phyloP scores from a whole-genome alignment of 2,888 invertebrate genomes.

The Epinotia nisella region DNA sequence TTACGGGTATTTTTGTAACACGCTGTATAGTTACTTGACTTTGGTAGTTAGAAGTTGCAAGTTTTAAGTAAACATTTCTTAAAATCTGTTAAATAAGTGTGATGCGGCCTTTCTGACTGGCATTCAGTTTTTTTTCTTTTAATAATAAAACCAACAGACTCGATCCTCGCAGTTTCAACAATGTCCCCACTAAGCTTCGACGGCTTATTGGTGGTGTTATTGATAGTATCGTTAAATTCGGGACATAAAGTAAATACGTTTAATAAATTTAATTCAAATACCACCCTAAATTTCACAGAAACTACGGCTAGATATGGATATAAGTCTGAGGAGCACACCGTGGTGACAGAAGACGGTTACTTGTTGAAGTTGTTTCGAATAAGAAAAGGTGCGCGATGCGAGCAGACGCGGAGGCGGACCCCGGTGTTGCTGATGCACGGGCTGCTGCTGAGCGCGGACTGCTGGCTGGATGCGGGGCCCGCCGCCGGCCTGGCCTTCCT shows the following conservation, averaged over 20 bases:
- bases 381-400: slow-evolving; percentile 55
- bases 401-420: slow-evolving; percentile 48
- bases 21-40: neutral
- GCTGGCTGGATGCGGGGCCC: slow-evolving; percentile 67
- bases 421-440: slow-evolving; percentile 74
- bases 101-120: slow-evolving; percentile 30
- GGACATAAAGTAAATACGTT: neutral
- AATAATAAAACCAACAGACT: slow-evolving; percentile 6
- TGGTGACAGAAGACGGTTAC: slow-evolving; percentile 70
- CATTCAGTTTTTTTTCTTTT: neutral
- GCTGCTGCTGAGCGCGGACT: slow-evolving; percentile 65
- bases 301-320: slow-evolving; percentile 59
- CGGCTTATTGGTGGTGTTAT: slow-evolving; percentile 22
- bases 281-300: slow-evolving; percentile 62
- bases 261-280: neutral
- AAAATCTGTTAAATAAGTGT: neutral
- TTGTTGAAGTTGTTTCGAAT: slow-evolving; percentile 64
- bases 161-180: slow-evolving; percentile 28
- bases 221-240: slow-evolving; percentile 11
- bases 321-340: slow-evolving; percentile 61
- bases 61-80: neutral
- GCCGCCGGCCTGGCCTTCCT: slow-evolving; percentile 56
- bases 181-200: slow-evolving; percentile 23
- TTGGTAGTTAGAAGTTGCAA: no score
- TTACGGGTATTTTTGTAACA: no score